These are phyloP conservation scores for Sipha flava DNA, from an alignment of 1,140 invertebrate genomes.

Conservation along the genomic window DNA sequence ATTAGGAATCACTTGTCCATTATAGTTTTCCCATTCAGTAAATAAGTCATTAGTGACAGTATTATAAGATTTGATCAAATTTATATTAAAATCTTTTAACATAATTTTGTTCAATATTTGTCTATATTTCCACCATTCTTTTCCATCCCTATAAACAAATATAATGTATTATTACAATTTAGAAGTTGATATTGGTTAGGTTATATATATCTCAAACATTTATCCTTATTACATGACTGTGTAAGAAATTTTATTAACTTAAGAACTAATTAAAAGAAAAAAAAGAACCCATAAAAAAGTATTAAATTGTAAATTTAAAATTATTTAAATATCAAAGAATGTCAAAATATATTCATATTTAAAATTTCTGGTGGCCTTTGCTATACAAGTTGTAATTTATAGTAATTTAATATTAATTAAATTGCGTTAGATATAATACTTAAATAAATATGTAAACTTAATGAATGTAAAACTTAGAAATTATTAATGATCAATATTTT, in stretches of 20 bases:
- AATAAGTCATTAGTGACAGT: conserved; percentile 25
- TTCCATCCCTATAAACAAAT: conserved; percentile 54
- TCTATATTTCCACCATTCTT: conserved; percentile 63
- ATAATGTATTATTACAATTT: not conserved
- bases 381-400: no score
- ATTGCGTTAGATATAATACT: no score
- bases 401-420: no score
- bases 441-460: no score
- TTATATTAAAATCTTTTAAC: conserved; percentile 48
- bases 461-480: no score
- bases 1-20: conserved; percentile 39
- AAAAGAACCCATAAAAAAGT: no score
- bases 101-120: conserved; percentile 64
- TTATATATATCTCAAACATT: not conserved
- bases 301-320: no score
- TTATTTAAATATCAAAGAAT: no score
- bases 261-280: no score
- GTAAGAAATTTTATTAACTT: no score
- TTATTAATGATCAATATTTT: not conserved
- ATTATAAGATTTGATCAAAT: not conserved
- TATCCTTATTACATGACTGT: not conserved
- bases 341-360: no score
- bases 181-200: not conserved
- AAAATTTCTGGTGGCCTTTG: no score
- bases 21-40: conserved; percentile 1